Percentiles rank a stretch among this genome's conserved stretches.
These are phyloP conservation scores for Phrynocephalus vlangalii DNA, from an alignment of 2,797 vertebrate genomes.

Conservation along the genomic window DNA sequence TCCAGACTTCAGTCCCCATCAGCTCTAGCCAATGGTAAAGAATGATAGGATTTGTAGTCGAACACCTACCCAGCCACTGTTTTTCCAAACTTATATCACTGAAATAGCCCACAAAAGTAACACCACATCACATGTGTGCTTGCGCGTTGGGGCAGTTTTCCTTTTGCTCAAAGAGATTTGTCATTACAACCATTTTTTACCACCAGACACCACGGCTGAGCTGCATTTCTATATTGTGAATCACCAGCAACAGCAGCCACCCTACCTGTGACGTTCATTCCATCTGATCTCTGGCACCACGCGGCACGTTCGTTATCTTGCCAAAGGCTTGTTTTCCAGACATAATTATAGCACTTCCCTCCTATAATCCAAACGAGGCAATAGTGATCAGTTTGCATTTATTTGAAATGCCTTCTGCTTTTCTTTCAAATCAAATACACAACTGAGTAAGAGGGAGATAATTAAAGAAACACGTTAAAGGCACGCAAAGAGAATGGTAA, in stretches of 20 bases:
- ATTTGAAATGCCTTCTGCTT: not conserved
- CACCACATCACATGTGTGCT: not conserved
- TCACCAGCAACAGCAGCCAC: not conserved
- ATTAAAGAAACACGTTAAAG: not conserved
- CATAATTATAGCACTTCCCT: constrained; percentile 92
- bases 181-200: not conserved
- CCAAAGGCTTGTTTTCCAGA: constrained; percentile 92
- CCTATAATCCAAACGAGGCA: constrained; percentile 78
- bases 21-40: not conserved
- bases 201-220: not conserved
- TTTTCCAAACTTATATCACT: not conserved
- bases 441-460: not conserved
- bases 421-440: not conserved
- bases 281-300: constrained; percentile 98
- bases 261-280: constrained; percentile 94
- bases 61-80: not conserved
- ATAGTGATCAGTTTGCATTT: constrained; percentile 31
- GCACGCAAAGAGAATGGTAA: not conserved
- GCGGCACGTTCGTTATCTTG: constrained; percentile 89
- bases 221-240: not conserved
- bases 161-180: not conserved
- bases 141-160: not conserved
- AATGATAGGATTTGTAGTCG: not conserved
- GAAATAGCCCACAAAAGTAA: not conserved
- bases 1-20: not conserved